phyloP scores from a whole-genome alignment of 2,888 invertebrate genomes.

The Troilus luridus region DNA sequence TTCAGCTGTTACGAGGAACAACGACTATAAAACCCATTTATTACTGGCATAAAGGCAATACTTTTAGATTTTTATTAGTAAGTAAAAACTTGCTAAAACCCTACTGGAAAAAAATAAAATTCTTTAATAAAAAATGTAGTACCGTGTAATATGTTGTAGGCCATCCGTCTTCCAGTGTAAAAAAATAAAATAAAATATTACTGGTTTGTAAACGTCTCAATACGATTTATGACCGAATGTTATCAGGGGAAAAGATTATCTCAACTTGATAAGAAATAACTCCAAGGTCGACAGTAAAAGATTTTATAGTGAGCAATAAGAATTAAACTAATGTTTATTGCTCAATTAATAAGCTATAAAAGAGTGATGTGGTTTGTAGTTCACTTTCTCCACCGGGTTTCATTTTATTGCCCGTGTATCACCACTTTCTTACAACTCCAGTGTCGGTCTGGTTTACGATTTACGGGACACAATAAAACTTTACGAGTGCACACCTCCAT shows the following conservation, averaged over 20 bases:
- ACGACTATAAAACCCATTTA: constrained; percentile 15
- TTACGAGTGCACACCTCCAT: constrained; percentile 38
- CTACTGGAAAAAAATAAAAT: constrained; percentile 26
- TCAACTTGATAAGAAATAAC: not conserved
- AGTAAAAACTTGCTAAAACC: constrained; percentile 20
- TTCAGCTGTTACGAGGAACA: not conserved
- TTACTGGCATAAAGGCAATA: constrained; percentile 33
- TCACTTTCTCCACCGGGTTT: constrained; percentile 6
- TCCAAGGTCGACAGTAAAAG: constrained; percentile 15
- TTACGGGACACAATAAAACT: constrained; percentile 47
- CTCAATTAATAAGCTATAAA: constrained; percentile 58
- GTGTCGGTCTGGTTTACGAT: constrained; percentile 21
- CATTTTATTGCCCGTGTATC: constrained; percentile 25
- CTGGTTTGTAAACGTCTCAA: constrained; percentile 3
- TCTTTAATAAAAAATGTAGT: not conserved
- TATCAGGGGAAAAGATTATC: constrained; percentile 32
- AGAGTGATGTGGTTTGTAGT: not conserved
- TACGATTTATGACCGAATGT: not conserved
- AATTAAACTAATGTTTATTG: constrained; percentile 55
- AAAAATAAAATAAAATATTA: not conserved
- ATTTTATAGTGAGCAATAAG: constrained; percentile 53
- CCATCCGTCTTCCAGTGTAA: not conserved
- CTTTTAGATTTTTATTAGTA: constrained; percentile 10
- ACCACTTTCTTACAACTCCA: constrained; percentile 29
- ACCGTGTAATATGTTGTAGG: not conserved